Evolutionary conservation across 1,140 invertebrate species (phyloP).

Genomic region (Oncopodura yosiiana): DNA sequence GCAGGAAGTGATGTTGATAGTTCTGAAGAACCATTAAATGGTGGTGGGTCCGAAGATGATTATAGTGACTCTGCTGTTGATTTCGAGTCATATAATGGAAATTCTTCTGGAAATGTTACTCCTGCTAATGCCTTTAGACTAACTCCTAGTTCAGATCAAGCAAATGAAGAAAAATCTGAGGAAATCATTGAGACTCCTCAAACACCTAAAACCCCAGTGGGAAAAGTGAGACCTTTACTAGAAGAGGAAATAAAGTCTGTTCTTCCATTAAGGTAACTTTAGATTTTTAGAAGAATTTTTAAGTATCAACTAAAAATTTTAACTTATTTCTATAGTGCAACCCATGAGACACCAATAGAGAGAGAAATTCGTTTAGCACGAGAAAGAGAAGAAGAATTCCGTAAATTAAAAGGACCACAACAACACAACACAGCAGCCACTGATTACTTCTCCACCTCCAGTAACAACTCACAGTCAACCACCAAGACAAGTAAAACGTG

Average conservation of each 20-base stretch:
- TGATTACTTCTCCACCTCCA: background rate
- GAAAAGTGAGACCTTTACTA: slow-evolving; percentile 15
- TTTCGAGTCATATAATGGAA: slow-evolving; percentile 8
- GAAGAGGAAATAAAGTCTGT: slow-evolving; percentile 17
- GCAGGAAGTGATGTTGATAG: slow-evolving; percentile 2
- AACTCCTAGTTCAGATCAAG: slow-evolving; percentile 5
- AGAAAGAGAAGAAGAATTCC: slow-evolving; percentile 22
- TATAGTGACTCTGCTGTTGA: slow-evolving; percentile 20
- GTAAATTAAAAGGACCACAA: background rate
- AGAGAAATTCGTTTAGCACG: slow-evolving; percentile 20
- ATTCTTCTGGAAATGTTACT: slow-evolving; percentile 17
- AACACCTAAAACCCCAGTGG: background rate
- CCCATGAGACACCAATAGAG: slow-evolving; percentile 23
- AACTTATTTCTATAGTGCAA: background rate
- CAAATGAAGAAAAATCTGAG: slow-evolving; percentile 2
- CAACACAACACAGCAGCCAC: background rate
- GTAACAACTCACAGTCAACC: background rate
- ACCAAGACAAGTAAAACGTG: no score
- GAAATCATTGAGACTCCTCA: background rate
- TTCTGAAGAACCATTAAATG: background rate
- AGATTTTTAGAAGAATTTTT: background rate
- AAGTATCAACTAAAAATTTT: background rate
- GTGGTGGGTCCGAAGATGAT: slow-evolving; percentile 11
- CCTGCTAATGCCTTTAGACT: slow-evolving; percentile 8
- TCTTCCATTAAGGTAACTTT: no score